Evolutionary conservation across 64 coral and sea anemone genomes (phyloP), one percentile per base, ranked within the genome.

Genomic region (Trachythela sp.): DNA sequence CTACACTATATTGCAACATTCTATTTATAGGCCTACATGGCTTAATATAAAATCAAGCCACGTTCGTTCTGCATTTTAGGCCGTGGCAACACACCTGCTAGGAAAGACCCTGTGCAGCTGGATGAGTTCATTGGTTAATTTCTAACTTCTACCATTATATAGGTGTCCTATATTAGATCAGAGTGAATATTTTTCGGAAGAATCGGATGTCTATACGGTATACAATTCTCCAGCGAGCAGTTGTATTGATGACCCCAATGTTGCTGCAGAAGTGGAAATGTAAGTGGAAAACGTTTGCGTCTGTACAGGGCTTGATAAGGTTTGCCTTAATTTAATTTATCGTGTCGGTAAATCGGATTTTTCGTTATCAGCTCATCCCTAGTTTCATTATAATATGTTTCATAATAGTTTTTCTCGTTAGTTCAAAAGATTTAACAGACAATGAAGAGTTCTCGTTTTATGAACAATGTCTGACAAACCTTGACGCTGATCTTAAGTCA

Each of bases 201-300:
- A 2, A 35, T 37, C 33, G 13, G 75, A 80, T 17, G 4, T 22
- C 30, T 34, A 30, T 35, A 80, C 75, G 8, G 75, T 35, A 8
- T 80, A 80, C 35, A 80, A 80, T 35, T 80, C 75, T 39, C 75
- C 75, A 34, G 75, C 75, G 0, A 80, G 75, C 30, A 80, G 75
- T 39, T 80, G 75, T 39, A 35, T 80, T 80, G 75, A 80, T 29
- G 75, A 80, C 3, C 37, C 31, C 9, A 80, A 36, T 37, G 34
- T 80, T 35, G 75, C 75, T 29, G 75, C 75, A 8, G 75, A 80
- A 80, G 75, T 80, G 15, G 75, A 80, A 80, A 80, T 80, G 75
- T 80, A 18, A 80, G 75, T 30, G 35, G 0, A 80, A 2, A 38
- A 80, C 20, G 1, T 37, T 7, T 68, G 3, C 3, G 59, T n/a